Percentiles rank a stretch among this genome's conserved stretches.
Conservation (phyloP, 2,888 invertebrate species). For the Phyto melanocephala region DNA sequence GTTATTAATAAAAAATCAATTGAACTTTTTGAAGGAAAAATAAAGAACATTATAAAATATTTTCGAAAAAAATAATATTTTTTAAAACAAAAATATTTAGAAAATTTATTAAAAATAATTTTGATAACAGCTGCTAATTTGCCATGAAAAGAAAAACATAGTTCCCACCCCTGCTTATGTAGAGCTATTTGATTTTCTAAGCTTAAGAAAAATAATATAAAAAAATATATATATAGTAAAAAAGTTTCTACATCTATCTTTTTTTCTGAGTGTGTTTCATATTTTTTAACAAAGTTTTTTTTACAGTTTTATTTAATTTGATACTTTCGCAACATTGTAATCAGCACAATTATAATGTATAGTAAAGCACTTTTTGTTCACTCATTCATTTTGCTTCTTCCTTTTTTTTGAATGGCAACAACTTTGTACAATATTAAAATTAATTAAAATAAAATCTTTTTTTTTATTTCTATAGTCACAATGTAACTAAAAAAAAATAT, state of each 20-base stretch:
- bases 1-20: too few relatives aligned
- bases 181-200: conserved; percentile 10
- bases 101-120: too few relatives aligned
- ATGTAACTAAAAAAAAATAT: conserved; percentile 5
- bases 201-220: conserved; percentile 13
- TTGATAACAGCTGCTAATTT: not conserved
- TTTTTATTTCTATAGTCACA: conserved; percentile 18
- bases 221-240: conserved; percentile 21
- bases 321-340: conserved; percentile 59
- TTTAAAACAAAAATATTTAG: too few relatives aligned
- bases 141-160: not conserved
- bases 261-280: not conserved
- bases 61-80: too few relatives aligned
- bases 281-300: conserved; percentile 13
- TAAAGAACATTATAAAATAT: too few relatives aligned
- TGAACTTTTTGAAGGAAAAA: too few relatives aligned
- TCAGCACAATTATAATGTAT: conserved; percentile 61
- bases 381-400: not conserved
- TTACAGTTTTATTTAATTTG: conserved; percentile 50
- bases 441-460: conserved; percentile 53
- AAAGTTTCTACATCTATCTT: conserved; percentile 20
- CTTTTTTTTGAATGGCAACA: conserved; percentile 37
- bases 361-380: conserved; percentile 46
- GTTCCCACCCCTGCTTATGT: conserved; percentile 14
- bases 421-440: conserved; percentile 57